Evolutionary conservation across 2,113 vertebrate species (phyloP).

Genomic region (Anas platyrhynchos): DNA sequence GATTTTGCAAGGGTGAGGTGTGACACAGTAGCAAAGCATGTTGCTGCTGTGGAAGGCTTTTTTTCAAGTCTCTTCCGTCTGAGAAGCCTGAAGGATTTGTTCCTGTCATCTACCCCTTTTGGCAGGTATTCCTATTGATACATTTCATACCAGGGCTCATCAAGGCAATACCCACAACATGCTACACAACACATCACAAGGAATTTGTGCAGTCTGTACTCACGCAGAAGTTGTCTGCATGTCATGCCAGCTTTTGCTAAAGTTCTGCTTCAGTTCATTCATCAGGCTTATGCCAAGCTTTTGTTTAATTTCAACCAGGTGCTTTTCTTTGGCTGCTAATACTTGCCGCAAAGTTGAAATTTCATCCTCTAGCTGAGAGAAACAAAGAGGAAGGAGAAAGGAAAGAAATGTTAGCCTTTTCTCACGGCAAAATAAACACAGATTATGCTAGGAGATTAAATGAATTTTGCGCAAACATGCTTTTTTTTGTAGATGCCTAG

Average conservation of each 20-base stretch:
- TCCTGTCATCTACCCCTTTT: background rate
- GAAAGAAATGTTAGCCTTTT: background rate
- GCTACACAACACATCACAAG: background rate
- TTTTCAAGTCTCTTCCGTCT: background rate
- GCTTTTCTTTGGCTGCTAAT: slow-evolving; percentile 93
- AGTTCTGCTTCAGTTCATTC: slow-evolving; percentile 90
- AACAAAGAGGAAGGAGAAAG: background rate
- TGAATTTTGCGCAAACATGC: background rate
- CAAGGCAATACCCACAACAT: background rate
- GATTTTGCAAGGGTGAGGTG: background rate
- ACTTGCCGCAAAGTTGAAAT: slow-evolving; percentile 93
- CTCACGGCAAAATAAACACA: background rate
- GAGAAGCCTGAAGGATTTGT: background rate
- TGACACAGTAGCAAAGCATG: background rate
- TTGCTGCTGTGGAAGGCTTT: background rate
- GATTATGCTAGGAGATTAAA: background rate
- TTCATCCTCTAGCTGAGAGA: slow-evolving; percentile 92
- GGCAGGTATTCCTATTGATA: background rate
- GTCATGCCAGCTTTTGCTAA: slow-evolving; percentile 93
- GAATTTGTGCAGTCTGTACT: slow-evolving; percentile 69
- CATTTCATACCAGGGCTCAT: background rate
- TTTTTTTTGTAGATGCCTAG: background rate
- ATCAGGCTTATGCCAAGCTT: slow-evolving; percentile 91
- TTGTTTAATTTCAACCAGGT: slow-evolving; percentile 90
- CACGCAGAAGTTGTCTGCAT: slow-evolving; percentile 93